Evolutionary conservation across 2,888 invertebrate genomes (phyloP).

Genomic region (Stomorhina lunata): DNA sequence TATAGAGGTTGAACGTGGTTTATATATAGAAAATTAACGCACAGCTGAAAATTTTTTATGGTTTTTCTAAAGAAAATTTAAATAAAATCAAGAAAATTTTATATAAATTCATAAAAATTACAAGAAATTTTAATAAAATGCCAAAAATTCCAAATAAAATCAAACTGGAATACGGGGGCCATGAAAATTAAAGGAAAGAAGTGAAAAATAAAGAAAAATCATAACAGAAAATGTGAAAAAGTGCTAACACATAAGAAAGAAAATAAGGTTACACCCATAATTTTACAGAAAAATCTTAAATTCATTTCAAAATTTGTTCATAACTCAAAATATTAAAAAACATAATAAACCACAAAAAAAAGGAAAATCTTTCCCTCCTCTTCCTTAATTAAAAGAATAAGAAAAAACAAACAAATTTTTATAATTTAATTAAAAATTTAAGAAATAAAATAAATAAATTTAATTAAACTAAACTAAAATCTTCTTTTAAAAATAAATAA

Average conservation of each 20-base stretch:
- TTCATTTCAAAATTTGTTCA: too few species aligned
- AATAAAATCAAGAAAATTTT: conserved; percentile 61
- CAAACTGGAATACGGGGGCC: conserved; percentile 22
- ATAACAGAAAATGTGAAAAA: conserved; percentile 13
- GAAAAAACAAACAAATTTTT: too few species aligned
- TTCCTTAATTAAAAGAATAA: too few species aligned
- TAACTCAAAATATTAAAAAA: too few species aligned
- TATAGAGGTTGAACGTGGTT: conserved; percentile 66
- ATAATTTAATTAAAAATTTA: too few species aligned
- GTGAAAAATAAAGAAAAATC: conserved; percentile 39
- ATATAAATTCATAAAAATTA: background rate
- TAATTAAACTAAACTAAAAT: too few species aligned
- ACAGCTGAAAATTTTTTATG: conserved; percentile 71
- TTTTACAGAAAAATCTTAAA: conserved; percentile 9
- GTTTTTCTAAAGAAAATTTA: conserved; percentile 52
- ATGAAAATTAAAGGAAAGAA: conserved; percentile 48
- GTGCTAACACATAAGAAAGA: conserved; percentile 35
- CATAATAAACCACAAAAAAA: background rate
- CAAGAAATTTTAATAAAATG: conserved; percentile 6
- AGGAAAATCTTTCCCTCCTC: background rate
- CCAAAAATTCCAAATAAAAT: background rate
- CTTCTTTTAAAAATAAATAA: too few species aligned
- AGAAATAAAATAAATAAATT: too few species aligned
- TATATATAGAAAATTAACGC: conserved; percentile 78
- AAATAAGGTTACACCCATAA: conserved; percentile 67